Evolutionary conservation across 2,888 invertebrate species (phyloP).

Genomic region (Drosophila incognita): DNA sequence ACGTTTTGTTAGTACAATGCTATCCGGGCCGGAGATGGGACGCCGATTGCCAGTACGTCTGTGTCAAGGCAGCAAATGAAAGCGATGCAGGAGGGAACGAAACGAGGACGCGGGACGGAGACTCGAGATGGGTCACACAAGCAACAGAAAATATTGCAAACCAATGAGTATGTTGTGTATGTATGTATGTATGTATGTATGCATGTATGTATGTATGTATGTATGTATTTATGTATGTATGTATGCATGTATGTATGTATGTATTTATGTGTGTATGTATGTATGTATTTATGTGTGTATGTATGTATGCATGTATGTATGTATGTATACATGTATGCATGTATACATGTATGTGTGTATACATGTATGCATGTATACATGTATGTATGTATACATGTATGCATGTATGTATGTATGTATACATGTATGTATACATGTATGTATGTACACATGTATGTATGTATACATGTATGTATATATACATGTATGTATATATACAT

Average conservation of each 20-base stretch:
- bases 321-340: no score
- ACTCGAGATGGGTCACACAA: conserved; percentile 5
- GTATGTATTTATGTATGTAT: not conserved
- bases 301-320: no score
- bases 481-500: no score
- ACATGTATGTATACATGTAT: not conserved
- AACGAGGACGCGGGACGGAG: not conserved
- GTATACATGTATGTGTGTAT: not conserved
- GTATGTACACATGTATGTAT: no score
- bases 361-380: no score
- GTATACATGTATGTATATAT: not conserved
- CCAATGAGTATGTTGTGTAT: conserved; percentile 1
- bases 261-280: no score
- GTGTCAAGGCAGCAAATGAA: conserved; percentile 14
- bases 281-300: no score
- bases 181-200: not conserved
- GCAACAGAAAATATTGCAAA: conserved; percentile 22
- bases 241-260: not conserved
- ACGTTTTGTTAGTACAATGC: conserved; percentile 78
- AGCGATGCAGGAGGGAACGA: not conserved
- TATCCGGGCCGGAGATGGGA: conserved; percentile 90
- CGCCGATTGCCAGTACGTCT: conserved; percentile 93
- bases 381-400: not conserved
- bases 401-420: no score
- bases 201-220: not conserved